Evolutionary conservation across 2,888 invertebrate species (phyloP).

Genomic region (Callosobruchus maculatus): DNA sequence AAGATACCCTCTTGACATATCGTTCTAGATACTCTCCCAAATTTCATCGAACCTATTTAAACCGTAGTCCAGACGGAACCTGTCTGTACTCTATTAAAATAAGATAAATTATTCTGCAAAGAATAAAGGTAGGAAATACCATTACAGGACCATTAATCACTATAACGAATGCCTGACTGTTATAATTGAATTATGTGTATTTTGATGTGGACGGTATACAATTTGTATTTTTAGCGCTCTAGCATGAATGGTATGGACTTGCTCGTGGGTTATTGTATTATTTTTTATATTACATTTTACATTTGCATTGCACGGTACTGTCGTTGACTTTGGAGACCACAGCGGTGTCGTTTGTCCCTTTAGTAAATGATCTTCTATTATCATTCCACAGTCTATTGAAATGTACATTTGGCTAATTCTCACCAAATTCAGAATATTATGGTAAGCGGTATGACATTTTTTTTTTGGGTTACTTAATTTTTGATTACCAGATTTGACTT

Average conservation of each 20-base stretch:
- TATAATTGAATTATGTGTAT: conserved; percentile 17
- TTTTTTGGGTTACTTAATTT: too few species aligned
- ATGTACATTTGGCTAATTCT: too few species aligned
- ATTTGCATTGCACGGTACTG: not conserved
- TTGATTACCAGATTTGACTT: too few species aligned
- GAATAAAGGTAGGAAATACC: conserved; percentile 26
- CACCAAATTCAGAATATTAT: too few species aligned
- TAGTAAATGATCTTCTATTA: too few species aligned
- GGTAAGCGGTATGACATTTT: too few species aligned
- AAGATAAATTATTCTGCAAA: conserved; percentile 21
- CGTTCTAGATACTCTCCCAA: not conserved
- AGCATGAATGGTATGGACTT: not conserved
- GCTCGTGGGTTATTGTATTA: not conserved
- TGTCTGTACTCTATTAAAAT: conserved; percentile 5
- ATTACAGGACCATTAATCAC: conserved; percentile 33
- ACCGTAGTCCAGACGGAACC: not conserved
- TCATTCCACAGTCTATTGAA: too few species aligned
- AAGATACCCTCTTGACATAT: not conserved
- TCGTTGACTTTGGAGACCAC: not conserved
- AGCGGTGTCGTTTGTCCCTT: not conserved
- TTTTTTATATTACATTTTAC: not conserved
- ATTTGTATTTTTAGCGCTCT: conserved; percentile 2
- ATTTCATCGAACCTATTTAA: not conserved
- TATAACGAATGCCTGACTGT: conserved; percentile 23
- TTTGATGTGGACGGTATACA: not conserved